Percentiles rank a stretch among this genome's conserved stretches.
Conservation (phyloP, 2,797 vertebrate species). For the Rhinogobio ventralis region DNA sequence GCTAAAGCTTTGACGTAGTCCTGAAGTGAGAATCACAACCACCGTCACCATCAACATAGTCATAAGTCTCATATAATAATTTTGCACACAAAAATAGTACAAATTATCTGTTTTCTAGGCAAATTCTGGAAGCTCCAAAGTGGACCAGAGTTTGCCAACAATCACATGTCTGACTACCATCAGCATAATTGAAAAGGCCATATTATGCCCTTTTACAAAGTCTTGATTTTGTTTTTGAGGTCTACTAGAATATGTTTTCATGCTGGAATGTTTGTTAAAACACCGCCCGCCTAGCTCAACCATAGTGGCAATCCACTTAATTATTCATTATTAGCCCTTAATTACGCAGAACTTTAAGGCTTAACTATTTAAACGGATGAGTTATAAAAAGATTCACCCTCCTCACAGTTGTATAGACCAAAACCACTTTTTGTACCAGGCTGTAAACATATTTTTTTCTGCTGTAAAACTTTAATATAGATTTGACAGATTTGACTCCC, state of each 20-base stretch:
- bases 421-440: too few species aligned
- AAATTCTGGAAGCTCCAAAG: not conserved
- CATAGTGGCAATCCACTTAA: too few species aligned
- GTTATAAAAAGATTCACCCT: too few species aligned
- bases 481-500: too few species aligned
- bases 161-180: not conserved
- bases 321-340: too few species aligned
- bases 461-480: too few species aligned
- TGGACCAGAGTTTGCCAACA: not conserved
- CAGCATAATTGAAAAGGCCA: not conserved
- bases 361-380: too few species aligned
- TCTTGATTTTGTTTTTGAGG: not conserved
- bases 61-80: not conserved
- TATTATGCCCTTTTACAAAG: not conserved
- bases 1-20: constrained; percentile 99
- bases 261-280: not conserved
- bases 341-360: too few species aligned
- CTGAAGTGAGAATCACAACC: constrained; percentile 65
- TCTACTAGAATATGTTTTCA: not conserved
- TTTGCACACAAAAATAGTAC: not conserved
- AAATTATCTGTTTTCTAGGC: not conserved
- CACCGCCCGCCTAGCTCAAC: too few species aligned
- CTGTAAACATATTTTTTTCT: too few species aligned
- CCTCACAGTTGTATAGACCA: too few species aligned
- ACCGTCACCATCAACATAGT: not conserved